These are phyloP conservation scores for Chascanopsetta lugubris DNA, from an alignment of 2,113 vertebrate genomes.

Conservation along the genomic window DNA sequence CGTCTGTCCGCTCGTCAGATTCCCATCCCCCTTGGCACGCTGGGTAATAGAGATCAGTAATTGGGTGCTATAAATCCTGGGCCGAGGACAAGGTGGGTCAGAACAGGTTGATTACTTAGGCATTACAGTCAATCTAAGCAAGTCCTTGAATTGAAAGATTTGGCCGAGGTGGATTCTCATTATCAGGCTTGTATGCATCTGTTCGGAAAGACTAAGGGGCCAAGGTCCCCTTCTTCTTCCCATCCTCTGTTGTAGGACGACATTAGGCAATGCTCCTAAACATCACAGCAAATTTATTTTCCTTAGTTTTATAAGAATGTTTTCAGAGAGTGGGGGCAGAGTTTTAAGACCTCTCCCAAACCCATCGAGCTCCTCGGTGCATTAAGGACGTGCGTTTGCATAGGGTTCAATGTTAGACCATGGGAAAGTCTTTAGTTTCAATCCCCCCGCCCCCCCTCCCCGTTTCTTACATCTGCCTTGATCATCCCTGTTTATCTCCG, in stretches of 20 bases:
- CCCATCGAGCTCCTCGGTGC: slow-evolving; percentile 3
- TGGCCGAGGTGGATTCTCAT: slow-evolving; percentile 76
- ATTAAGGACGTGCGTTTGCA: slow-evolving; percentile 30
- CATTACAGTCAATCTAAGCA: slow-evolving; percentile 77
- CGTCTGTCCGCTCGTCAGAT: slow-evolving; percentile 63
- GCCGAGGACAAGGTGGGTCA: slow-evolving; percentile 82
- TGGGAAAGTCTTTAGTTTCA: slow-evolving; percentile 16
- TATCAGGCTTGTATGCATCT: slow-evolving; percentile 64
- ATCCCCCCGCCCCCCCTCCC: not conserved
- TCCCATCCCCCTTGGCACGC: slow-evolving; percentile 67
- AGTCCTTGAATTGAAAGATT: slow-evolving; percentile 72
- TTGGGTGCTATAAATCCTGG: slow-evolving; percentile 82
- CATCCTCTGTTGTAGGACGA: slow-evolving; percentile 27
- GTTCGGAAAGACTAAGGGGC: slow-evolving; percentile 63
- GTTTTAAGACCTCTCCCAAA: slow-evolving; percentile 45
- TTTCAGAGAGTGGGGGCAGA: slow-evolving; percentile 27
- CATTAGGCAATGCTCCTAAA: slow-evolving; percentile 70
- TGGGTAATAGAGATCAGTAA: slow-evolving; percentile 81
- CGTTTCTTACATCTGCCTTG: not conserved
- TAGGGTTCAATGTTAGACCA: slow-evolving; percentile 31
- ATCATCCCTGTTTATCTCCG: slow-evolving; percentile 49
- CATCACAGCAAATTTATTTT: slow-evolving; percentile 73
- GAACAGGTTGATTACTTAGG: slow-evolving; percentile 82
- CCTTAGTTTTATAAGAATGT: slow-evolving; percentile 63
- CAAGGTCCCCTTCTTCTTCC: slow-evolving; percentile 69